Conservation (phyloP, 2,113 vertebrate genomes). For the Hyla sarda region DNA sequence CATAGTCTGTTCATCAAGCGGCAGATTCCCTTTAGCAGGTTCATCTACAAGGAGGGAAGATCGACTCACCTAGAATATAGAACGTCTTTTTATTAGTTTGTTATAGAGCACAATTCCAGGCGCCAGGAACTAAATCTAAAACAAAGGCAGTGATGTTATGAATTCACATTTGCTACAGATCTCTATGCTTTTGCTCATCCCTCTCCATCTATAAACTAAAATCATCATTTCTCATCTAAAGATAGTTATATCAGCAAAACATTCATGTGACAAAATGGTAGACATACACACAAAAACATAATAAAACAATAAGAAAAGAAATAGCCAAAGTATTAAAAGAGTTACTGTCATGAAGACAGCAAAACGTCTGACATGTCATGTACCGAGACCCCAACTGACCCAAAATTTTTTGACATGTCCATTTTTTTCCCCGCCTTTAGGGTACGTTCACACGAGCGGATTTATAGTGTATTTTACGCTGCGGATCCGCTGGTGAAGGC, state of each 20-base stretch:
- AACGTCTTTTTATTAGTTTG: background rate
- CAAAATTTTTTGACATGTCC: too few relatives aligned
- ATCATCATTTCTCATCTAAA: background rate
- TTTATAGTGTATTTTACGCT: too few relatives aligned
- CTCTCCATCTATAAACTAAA: background rate
- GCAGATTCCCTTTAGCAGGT: constrained; percentile 79
- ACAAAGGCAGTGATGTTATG: background rate
- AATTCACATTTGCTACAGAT: background rate
- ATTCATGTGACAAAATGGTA: background rate
- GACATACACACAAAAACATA: background rate
- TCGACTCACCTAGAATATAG: constrained; percentile 78
- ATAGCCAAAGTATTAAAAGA: too few relatives aligned
- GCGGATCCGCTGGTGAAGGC: too few relatives aligned
- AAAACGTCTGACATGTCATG: too few relatives aligned
- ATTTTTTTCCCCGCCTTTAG: too few relatives aligned
- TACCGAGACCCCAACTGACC: too few relatives aligned
- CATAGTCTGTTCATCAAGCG: constrained; percentile 80
- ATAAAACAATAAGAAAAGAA: too few relatives aligned
- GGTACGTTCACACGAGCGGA: too few relatives aligned
- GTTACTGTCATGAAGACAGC: too few relatives aligned
- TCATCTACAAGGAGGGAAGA: constrained; percentile 82
- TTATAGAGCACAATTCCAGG: background rate
- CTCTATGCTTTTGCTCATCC: background rate
- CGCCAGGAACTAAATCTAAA: background rate
- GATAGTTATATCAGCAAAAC: background rate